Conservation (phyloP, 2,113 vertebrate genomes). For the Vidua chalybeata region DNA sequence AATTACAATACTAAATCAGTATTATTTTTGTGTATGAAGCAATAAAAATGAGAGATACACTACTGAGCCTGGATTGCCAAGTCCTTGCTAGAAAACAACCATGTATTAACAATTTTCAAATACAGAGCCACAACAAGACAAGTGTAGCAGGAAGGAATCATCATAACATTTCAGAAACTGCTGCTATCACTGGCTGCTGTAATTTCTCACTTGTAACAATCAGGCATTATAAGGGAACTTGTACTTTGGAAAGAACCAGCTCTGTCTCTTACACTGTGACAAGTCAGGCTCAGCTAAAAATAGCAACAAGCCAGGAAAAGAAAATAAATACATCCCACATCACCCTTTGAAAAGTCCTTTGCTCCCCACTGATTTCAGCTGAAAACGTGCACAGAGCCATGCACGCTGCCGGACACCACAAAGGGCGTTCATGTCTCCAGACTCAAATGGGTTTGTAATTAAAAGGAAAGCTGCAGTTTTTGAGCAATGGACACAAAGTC, state of each 20-base stretch:
- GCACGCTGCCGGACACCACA: not conserved
- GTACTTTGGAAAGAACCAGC: not conserved
- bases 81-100: not conserved
- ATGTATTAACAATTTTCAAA: not conserved
- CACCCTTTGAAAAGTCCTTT: not conserved
- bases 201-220: not conserved
- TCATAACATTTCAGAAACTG: not conserved
- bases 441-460: not conserved
- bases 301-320: not conserved
- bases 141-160: not conserved
- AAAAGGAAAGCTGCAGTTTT: not conserved
- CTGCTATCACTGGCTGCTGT: not conserved
- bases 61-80: not conserved
- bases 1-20: not conserved
- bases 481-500: not conserved
- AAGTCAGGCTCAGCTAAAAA: not conserved
- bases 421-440: not conserved
- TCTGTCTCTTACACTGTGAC: not conserved
- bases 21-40: not conserved
- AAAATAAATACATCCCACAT: not conserved
- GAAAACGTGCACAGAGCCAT: not conserved
- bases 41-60: not conserved
- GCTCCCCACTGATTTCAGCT: not conserved
- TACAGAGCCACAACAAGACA: not conserved
- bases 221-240: not conserved